Conservation (phyloP, 2,797 vertebrate genomes). For the Premnoplex brunnescens region DNA sequence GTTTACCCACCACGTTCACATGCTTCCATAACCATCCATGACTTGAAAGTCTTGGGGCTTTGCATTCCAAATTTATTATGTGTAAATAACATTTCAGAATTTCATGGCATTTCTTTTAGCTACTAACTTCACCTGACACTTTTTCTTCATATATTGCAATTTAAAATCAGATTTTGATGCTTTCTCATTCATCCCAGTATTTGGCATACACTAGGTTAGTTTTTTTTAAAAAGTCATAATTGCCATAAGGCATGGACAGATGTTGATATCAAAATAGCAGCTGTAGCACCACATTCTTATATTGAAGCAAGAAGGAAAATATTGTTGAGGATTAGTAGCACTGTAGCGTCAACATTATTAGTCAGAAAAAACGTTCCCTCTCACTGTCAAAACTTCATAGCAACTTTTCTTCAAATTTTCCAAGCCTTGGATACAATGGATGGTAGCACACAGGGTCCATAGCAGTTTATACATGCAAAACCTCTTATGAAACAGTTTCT, state of each 20-base stretch:
- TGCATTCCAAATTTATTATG: not conserved
- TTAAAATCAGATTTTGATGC: not conserved
- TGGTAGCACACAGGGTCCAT: not conserved
- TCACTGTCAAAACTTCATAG: not conserved
- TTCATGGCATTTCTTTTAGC: not conserved
- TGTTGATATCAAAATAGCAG: slow-evolving; percentile 50
- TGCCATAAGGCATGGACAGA: slow-evolving; percentile 26
- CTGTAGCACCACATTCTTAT: slow-evolving; percentile 1
- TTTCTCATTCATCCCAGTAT: not conserved
- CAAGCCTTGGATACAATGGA: not conserved
- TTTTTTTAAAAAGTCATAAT: slow-evolving; percentile 46
- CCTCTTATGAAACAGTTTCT: not conserved
- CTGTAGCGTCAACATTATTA: not conserved
- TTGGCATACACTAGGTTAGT: not conserved
- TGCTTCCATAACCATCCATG: not conserved
- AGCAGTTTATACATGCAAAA: not conserved
- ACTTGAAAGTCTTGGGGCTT: not conserved
- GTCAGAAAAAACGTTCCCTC: not conserved
- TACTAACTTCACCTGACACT: not conserved
- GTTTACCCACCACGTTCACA: not conserved
- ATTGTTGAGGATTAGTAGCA: slow-evolving; percentile 2
- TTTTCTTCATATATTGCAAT: not conserved
- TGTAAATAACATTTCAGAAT: not conserved
- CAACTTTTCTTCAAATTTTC: not conserved
- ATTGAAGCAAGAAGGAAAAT: slow-evolving; percentile 16